Conservation (phyloP, 2,113 vertebrate species). For the Caracal caracal region DNA sequence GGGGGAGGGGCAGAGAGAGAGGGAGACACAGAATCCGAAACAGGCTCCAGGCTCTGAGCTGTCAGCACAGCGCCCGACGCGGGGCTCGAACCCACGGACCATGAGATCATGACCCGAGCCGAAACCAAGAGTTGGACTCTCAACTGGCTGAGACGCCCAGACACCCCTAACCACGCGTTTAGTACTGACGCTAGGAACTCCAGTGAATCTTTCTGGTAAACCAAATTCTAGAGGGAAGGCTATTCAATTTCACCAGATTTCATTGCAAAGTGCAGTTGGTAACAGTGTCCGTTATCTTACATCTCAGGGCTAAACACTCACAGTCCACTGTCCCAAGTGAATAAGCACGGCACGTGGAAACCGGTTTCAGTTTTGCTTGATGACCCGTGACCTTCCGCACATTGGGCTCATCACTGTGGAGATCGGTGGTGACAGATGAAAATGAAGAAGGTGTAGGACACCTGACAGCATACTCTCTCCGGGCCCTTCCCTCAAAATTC, state of each 20-base stretch:
- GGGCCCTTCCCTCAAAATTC: neutral
- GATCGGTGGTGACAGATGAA: neutral
- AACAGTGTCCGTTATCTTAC: slow-evolving; percentile 29
- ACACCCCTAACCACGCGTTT: neutral
- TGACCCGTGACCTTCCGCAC: neutral
- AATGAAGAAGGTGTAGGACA: neutral
- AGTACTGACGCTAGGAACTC: neutral
- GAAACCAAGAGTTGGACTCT: no score
- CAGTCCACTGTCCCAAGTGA: neutral
- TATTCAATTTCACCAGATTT: neutral
- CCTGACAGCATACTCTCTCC: neutral
- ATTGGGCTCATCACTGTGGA: neutral
- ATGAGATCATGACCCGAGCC: no score
- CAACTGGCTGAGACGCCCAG: no score
- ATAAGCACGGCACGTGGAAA: neutral
- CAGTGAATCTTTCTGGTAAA: neutral
- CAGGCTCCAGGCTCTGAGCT: no score
- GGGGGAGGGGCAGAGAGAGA: no score
- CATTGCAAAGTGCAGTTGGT: neutral
- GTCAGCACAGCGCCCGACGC: no score
- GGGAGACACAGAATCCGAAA: no score
- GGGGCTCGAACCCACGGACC: no score
- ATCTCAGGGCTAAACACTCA: slow-evolving; percentile 32
- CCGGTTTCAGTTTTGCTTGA: neutral
- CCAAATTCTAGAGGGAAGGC: neutral